Evolutionary conservation across 2,888 invertebrate genomes (phyloP), one percentile per base, ranked within the genome.

Genomic region (Tryphoninae sp.): DNA sequence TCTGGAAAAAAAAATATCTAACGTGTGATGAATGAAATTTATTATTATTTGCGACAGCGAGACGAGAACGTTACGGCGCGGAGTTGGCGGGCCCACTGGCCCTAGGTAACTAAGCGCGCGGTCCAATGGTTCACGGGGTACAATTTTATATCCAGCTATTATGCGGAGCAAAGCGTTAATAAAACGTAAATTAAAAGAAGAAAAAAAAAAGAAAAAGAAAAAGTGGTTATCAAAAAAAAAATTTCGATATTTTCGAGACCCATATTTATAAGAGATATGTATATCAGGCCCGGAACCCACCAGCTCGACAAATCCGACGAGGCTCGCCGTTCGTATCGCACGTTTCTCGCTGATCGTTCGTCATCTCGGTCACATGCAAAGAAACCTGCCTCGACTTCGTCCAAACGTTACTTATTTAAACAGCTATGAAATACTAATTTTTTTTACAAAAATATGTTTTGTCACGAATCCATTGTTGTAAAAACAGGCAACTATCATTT

Each of bases 101-200:
- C 82, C 81, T 80, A 71, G 79, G 64, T 78, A 78, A 78, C 80
- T 80, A 88, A 85, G 81, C 82, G 86, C 84, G 88, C 84, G 91
- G 91, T 91, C 90, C 91, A 91, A 90, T 90, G 91, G 90, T 91
- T 91, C 87, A 90, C 85, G 90, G 91, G 91, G 90, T 89, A 91
- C 91, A 91, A 91, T 91, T 91, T 91, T 91, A 86, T 91, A 89
- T 87, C 83, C 86, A 85, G 84, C 84, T 84, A 84, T 86, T 85
- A 78, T 77, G 81, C 81, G 85, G 82, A 83, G 84, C 78, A 84
- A 86, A 84, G 72, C 69, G 67, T 76, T 78, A 85, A 79, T 79
- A 80, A 59, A 78, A 26, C n/a, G 58, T 49, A 64, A 72, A 58
- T 67, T 59, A 68, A 81, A 71, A 72, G 33, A 73, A 76, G 13